A percentile compares a stretch with the other conserved stretches of the same genome.
Evolutionary conservation across 2,888 invertebrate genomes (phyloP).

Genomic region (Pilophorus perplexus): DNA sequence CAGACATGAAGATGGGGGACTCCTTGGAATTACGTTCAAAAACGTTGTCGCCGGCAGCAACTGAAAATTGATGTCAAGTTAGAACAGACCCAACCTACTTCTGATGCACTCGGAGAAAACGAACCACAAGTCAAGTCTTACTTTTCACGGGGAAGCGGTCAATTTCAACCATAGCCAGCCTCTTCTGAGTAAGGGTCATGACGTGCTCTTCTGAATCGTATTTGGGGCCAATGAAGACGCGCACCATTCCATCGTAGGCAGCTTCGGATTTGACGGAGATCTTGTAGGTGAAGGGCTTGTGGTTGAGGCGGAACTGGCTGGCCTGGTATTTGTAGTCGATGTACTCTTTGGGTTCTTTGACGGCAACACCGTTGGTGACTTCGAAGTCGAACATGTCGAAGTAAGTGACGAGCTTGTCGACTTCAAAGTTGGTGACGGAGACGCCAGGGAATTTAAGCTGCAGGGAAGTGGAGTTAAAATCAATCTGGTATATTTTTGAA

Average conservation of each 20-base stretch:
- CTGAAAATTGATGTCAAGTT: conserved; percentile 43
- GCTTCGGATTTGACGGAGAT: conserved; percentile 60
- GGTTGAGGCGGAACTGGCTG: conserved; percentile 63
- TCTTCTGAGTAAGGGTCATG: conserved; percentile 50
- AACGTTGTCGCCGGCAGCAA: conserved; percentile 64
- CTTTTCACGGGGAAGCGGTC: conserved; percentile 61
- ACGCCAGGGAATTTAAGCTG: conserved; percentile 62
- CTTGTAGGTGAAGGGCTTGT: conserved; percentile 62
- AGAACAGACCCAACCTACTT: not conserved
- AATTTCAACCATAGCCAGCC: conserved; percentile 64
- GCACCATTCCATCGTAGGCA: conserved; percentile 60
- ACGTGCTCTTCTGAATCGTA: conserved; percentile 62
- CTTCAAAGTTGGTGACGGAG: conserved; percentile 61
- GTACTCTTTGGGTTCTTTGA: conserved; percentile 33
- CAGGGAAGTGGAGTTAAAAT: conserved; percentile 48
- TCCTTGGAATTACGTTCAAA: conserved; percentile 67
- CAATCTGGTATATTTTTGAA: not conserved
- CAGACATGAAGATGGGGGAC: conserved; percentile 62
- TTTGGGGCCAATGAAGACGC: conserved; percentile 69
- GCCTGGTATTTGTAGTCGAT: conserved; percentile 51
- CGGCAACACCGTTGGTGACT: conserved; percentile 61
- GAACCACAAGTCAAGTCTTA: no score
- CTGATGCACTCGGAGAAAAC: no score
- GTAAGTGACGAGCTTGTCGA: conserved; percentile 66
- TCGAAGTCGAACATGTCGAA: conserved; percentile 67